These are phyloP conservation scores for Junco hyemalis DNA, from an alignment of 2,113 vertebrate genomes.

Conservation along the genomic window DNA sequence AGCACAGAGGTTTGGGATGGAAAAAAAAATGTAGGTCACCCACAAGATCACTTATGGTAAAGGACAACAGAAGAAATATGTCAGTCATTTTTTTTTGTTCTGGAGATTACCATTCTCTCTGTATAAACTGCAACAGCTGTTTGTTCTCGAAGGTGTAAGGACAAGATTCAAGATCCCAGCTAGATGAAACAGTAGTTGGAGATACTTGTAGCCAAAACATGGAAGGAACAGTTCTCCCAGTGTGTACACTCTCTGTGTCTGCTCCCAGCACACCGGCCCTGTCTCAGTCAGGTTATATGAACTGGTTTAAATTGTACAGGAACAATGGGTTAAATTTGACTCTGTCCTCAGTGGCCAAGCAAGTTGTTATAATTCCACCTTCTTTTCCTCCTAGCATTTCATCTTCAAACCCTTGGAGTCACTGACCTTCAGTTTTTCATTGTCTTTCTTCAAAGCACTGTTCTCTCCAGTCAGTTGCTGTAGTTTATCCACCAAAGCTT, in stretches of 20 bases:
- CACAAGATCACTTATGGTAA: neutral
- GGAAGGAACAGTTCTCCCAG: neutral
- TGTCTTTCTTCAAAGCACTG: constrained; percentile 78
- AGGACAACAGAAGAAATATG: neutral
- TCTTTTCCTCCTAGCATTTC: neutral
- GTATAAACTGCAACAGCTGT: neutral
- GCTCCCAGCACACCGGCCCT: neutral
- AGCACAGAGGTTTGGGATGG: neutral
- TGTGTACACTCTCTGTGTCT: neutral
- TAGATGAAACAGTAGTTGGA: neutral
- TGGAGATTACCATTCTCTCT: neutral
- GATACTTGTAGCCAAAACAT: neutral
- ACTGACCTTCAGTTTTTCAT: constrained; percentile 86
- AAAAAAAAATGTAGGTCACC: neutral
- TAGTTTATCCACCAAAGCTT: constrained; percentile 75
- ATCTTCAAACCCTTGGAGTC: neutral
- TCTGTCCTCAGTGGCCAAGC: neutral
- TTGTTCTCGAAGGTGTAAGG: neutral
- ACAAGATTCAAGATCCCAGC: neutral
- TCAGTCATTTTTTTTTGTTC: neutral
- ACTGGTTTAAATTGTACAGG: neutral
- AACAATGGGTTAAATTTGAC: neutral
- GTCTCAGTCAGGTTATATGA: neutral
- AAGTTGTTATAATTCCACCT: neutral
- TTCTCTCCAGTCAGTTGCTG: constrained; percentile 78